These are phyloP conservation scores for Ephialtes manifestator DNA, from an alignment of 2,888 invertebrate genomes.

Conservation along the genomic window DNA sequence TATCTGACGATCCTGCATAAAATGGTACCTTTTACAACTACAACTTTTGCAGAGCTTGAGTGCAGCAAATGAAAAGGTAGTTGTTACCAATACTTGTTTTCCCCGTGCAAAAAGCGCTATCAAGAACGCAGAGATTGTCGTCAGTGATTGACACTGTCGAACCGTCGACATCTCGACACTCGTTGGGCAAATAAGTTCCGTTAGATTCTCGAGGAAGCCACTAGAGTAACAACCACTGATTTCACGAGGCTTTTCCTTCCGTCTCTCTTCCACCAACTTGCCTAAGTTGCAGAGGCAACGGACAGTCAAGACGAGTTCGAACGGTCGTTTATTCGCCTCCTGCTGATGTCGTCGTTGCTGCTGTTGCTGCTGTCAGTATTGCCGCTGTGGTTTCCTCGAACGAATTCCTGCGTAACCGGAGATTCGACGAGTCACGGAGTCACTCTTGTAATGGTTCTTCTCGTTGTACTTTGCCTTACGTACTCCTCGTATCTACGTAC, in stretches of 20 bases:
- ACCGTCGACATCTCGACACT: conserved; percentile 4
- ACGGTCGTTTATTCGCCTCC: conserved; percentile 69
- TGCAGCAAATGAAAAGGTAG: too few relatives aligned
- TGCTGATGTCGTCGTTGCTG: conserved; percentile 51
- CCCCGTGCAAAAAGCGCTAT: neutral
- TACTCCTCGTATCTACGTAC: neutral
- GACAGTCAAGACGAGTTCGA: conserved; percentile 60
- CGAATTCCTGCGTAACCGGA: conserved; percentile 71
- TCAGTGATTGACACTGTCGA: neutral
- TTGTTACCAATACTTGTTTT: neutral
- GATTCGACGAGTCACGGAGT: conserved; percentile 65
- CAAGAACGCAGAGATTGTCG: neutral
- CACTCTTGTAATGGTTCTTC: conserved; percentile 66
- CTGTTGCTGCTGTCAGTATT: neutral
- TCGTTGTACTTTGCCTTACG: conserved; percentile 43
- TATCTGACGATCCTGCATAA: too few relatives aligned
- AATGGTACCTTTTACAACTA: too few relatives aligned
- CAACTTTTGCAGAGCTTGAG: too few relatives aligned
- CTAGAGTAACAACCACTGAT: conserved; percentile 40
- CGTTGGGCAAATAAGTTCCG: conserved; percentile 57
- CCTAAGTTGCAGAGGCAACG: conserved; percentile 43
- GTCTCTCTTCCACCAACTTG: conserved; percentile 23
- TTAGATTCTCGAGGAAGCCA: conserved; percentile 47
- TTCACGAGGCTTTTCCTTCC: conserved; percentile 34
- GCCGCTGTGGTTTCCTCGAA: conserved; percentile 64